Conservation (phyloP, 1,140 invertebrate genomes). For the Mizuhopecten yessoensis region DNA sequence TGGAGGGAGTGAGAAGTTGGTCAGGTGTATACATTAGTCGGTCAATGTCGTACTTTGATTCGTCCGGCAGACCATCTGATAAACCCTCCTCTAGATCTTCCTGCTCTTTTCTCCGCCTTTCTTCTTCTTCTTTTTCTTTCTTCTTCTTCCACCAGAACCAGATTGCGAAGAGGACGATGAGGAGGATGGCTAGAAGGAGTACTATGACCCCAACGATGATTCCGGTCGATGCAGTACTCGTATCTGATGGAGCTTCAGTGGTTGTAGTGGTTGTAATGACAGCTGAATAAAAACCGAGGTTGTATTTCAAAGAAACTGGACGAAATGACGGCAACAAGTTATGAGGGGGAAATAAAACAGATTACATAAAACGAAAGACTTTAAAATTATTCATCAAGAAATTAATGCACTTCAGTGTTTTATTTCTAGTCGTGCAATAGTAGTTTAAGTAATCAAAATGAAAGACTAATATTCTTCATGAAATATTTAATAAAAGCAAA, state of each 20-base stretch:
- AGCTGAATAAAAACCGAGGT: too few species aligned
- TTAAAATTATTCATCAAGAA: too few species aligned
- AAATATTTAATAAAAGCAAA: too few species aligned
- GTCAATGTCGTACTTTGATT: slow-evolving; percentile 69
- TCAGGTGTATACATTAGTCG: slow-evolving; percentile 66
- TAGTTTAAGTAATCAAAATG: too few species aligned
- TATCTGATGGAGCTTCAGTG: neutral
- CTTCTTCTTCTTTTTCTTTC: slow-evolving; percentile 60
- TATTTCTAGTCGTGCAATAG: too few species aligned
- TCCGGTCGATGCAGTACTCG: slow-evolving; percentile 47
- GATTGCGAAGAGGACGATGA: slow-evolving; percentile 57
- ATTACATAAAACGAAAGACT: too few species aligned
- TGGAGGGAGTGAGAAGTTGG: slow-evolving; percentile 56
- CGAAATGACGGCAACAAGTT: too few species aligned
- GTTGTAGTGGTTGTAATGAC: neutral
- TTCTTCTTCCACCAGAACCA: slow-evolving; percentile 61
- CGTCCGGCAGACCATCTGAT: slow-evolving; percentile 68
- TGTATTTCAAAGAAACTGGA: too few species aligned
- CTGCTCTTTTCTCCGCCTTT: slow-evolving; percentile 54
- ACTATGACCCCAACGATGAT: slow-evolving; percentile 56
- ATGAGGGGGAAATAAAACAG: too few species aligned
- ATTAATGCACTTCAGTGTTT: too few species aligned
- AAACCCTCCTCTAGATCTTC: slow-evolving; percentile 64
- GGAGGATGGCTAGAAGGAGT: slow-evolving; percentile 55
- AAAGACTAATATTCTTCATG: too few species aligned